Evolutionary conservation across 2,797 vertebrate species (phyloP), one percentile per base, ranked within the genome.

Genomic region (Gymnoscopelus braueri): DNA sequence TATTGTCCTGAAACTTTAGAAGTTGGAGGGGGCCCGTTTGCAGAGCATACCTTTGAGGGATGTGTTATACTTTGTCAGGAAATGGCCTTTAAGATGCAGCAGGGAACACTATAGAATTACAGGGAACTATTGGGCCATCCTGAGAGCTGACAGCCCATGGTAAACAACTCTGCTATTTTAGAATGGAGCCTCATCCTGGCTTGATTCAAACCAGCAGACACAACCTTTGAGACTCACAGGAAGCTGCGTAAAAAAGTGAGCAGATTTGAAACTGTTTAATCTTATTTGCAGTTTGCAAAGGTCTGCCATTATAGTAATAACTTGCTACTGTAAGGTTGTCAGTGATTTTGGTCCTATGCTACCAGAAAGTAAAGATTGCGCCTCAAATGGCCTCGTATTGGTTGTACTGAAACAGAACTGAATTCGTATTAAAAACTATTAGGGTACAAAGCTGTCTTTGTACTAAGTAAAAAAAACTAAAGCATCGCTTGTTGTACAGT

Each of bases 121-220:
- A 71, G 71, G 26, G 58, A 74, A 72, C 72, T 80, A 81, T 83
- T 72, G 70, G 61, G 60, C 74, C 66, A 65, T 63, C 71, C 58
- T 79, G 24, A 78, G 52, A 71, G 67, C 14, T 54, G 70, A 77
- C 54, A 72, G 60, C 55, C 77, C 57, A 67, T 44, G 76, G 13
- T 69, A 72, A 77, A 60, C 12, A 72, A 51, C 52, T 14, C 35
- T 70, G 50, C 11, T 2, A 4, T 5, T 54, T 48, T 78, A 71
- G 72, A 64, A n/a, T 19, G 61, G 24, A 61, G 66, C 57, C 74
- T 49, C 47, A 3, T 57, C 39, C 64, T 64, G 53, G 60, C 49
- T 71, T 57, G 15, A 72, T 61, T 71, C 58, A 32, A 65, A 67
- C 47, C 64, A 57, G 39, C 5, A 49, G 53, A 63, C 62, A 55